Percentiles rank a stretch among this genome's conserved stretches.
These are phyloP conservation scores for Limnephilus lunatus DNA, from an alignment of 2,888 invertebrate species.

Conservation along the genomic window DNA sequence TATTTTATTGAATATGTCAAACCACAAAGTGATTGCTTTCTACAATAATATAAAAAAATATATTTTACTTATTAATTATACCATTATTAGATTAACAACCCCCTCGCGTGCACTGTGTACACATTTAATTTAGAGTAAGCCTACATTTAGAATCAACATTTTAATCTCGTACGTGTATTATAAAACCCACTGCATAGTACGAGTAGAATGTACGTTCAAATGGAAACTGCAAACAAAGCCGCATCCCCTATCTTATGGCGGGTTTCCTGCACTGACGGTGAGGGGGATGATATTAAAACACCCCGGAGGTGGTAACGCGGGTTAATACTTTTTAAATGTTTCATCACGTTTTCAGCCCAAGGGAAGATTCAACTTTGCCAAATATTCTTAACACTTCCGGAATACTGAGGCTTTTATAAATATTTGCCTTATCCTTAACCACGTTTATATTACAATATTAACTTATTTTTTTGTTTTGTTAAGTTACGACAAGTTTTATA, in stretches of 20 bases:
- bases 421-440: not conserved
- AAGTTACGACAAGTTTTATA: too few relatives aligned
- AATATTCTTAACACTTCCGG: not conserved
- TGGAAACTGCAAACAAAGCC: slow-evolving; percentile 35
- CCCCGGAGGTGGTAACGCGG: slow-evolving; percentile 49
- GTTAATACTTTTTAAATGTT: slow-evolving; percentile 54
- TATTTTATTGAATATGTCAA: too few relatives aligned
- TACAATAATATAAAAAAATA: not conserved
- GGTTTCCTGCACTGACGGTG: not conserved
- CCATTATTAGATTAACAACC: not conserved
- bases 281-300: slow-evolving; percentile 53
- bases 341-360: slow-evolving; percentile 47
- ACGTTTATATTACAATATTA: not conserved
- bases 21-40: too few relatives aligned
- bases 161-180: slow-evolving; percentile 18
- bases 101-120: not conserved
- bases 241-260: slow-evolving; percentile 35
- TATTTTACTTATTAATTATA: not conserved
- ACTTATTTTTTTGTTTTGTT: too few relatives aligned
- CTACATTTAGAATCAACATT: slow-evolving; percentile 8
- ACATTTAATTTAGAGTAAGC: slow-evolving; percentile 4
- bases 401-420: not conserved
- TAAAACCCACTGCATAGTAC: slow-evolving; percentile 30
- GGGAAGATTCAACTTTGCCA: slow-evolving; percentile 24
- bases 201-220: not conserved